These are phyloP conservation scores for Pasiphila rectangulata DNA, from an alignment of 2,888 invertebrate species.

Conservation along the genomic window DNA sequence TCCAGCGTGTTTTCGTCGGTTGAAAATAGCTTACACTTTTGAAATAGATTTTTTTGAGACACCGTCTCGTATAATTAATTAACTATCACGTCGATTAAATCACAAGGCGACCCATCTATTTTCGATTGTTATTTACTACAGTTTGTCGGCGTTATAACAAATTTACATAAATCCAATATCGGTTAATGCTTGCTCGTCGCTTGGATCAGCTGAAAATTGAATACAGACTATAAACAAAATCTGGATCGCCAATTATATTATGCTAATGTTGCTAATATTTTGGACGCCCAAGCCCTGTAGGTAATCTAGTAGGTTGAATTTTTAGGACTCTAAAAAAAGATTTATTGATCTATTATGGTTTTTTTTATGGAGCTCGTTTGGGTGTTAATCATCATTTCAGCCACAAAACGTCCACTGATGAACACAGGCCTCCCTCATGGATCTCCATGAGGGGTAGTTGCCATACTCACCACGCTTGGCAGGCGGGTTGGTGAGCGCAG, in stretches of 20 bases:
- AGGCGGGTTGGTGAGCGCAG: too few species aligned
- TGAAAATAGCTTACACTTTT: too few species aligned
- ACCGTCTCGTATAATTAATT: not conserved
- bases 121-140: slow-evolving; percentile 20
- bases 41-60: too few species aligned
- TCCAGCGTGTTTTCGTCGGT: too few species aligned
- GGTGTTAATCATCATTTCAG: not conserved
- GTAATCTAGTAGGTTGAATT: too few species aligned
- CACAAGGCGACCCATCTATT: slow-evolving; percentile 12
- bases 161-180: slow-evolving; percentile 57
- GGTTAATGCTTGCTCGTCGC: slow-evolving; percentile 43
- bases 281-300: slow-evolving; percentile 5
- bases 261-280: slow-evolving; percentile 47
- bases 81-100: not conserved
- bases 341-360: slow-evolving; percentile 3
- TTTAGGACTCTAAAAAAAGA: not conserved
- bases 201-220: slow-evolving; percentile 43
- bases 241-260: slow-evolving; percentile 41
- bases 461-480: too few species aligned
- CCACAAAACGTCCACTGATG: too few species aligned
- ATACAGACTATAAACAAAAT: slow-evolving; percentile 44
- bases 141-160: slow-evolving; percentile 29
- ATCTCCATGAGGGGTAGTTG: too few species aligned
- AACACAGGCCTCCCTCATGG: too few species aligned
- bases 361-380: not conserved